phyloP scores from a whole-genome alignment of 2,888 invertebrate species.

The Cataglyphis cursor region DNA sequence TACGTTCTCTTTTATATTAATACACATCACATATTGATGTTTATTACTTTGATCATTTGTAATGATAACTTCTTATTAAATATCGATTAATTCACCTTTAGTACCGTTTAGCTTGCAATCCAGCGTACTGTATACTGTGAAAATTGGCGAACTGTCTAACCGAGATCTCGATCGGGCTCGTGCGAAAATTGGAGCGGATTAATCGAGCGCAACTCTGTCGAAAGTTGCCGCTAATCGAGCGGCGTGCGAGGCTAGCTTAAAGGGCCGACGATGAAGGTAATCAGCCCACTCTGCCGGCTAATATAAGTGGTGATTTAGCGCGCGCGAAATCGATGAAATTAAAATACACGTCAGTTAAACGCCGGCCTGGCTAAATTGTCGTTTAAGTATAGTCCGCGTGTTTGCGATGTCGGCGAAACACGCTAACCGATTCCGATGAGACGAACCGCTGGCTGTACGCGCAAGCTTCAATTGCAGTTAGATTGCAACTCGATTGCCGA shows the following conservation, averaged over 20 bases:
- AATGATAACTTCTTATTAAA: neutral
- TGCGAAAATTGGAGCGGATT: conserved; percentile 66
- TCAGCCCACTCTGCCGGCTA: conserved; percentile 64
- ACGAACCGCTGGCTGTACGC: conserved; percentile 9
- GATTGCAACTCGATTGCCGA: conserved; percentile 55
- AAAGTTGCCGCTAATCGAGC: conserved; percentile 70
- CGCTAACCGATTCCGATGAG: conserved; percentile 54
- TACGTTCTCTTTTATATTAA: neutral
- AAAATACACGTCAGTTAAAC: conserved; percentile 73
- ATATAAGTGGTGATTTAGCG: conserved; percentile 73
- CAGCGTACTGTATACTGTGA: neutral
- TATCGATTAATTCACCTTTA: neutral
- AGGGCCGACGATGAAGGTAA: conserved; percentile 71
- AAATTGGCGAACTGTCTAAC: conserved; percentile 31
- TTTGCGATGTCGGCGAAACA: conserved; percentile 49
- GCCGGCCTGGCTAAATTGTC: conserved; percentile 68
- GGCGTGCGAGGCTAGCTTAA: conserved; percentile 62
- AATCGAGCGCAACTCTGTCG: conserved; percentile 64
- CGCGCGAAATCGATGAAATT: conserved; percentile 71
- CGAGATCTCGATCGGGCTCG: conserved; percentile 31
- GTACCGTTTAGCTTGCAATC: neutral
- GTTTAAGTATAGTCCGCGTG: conserved; percentile 67
- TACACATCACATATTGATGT: neutral
- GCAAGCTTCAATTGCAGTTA: conserved; percentile 17
- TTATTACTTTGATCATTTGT: neutral